phyloP scores from a whole-genome alignment of 2,113 vertebrate species.

The Glareola pratincola region DNA sequence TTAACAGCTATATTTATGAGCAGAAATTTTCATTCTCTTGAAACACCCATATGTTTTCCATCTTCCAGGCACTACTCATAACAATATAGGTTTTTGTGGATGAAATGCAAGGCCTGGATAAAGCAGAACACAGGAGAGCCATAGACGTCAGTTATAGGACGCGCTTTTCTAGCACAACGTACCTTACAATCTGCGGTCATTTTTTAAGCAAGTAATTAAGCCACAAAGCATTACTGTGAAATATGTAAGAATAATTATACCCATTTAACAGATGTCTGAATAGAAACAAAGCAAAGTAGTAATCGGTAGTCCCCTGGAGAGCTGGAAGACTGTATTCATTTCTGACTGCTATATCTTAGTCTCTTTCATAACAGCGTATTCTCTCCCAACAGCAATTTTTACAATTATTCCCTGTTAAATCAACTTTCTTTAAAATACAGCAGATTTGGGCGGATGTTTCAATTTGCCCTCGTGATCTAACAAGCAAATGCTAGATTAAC shows the following conservation, averaged over 20 bases:
- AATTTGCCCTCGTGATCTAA: background rate
- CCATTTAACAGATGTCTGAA: background rate
- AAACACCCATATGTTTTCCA: background rate
- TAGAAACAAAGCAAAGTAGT: background rate
- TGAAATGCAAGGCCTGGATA: background rate
- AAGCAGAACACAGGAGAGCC: background rate
- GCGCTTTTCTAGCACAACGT: background rate
- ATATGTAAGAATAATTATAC: background rate
- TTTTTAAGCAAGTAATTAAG: constrained; percentile 10
- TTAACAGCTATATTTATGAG: background rate
- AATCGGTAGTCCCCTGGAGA: background rate
- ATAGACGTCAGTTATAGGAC: background rate
- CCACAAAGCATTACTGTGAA: background rate
- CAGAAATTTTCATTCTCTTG: background rate
- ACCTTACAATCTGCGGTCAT: background rate
- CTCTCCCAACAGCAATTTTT: background rate
- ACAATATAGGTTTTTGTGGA: background rate
- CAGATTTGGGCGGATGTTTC: background rate
- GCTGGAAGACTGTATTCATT: background rate
- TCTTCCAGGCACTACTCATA: background rate
- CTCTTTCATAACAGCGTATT: background rate
- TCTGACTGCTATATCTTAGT: background rate
- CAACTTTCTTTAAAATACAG: background rate
- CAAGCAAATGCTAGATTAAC: background rate
- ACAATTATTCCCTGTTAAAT: background rate